Base-by-base conservation (phyloP, 2,888 invertebrate species). In the Oscheius sp. region DNA sequence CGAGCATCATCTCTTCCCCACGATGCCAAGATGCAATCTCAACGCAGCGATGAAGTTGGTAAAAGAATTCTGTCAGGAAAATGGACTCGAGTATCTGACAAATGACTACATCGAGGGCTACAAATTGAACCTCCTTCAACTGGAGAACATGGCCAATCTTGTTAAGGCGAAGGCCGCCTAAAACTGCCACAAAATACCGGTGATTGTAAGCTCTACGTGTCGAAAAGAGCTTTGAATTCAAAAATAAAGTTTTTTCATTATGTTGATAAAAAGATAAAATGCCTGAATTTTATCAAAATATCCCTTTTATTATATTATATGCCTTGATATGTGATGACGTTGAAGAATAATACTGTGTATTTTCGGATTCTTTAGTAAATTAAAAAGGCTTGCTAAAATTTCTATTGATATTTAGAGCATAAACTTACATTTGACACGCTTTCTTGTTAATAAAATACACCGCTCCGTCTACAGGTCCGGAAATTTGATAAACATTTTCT, bases 1-100 rank as follows among this genome's bases (percentile, higher is more conserved):
- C 47, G 84, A 84, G 69, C 84, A 84, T 59, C 84, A 84, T 62
- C 70, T 85, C 49, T 84, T 85, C 80, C 84, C 84, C 24, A 84
- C 84, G 38, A 85, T 84, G 84, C 84, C 84, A 49, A 77, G 84
- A 17, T 80, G 80, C 70, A 84, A 85, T 54, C 72, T 84, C 47
- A 80, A 67, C 32, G 51, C 65, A 12, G 77, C 80, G 45, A 74
- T 73, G 70, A 62, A 74, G 26, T 66, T 77, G 54, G 84, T 84
- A 30, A 77, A 77, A 51, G 68, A 63, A 49, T 84, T 84, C 72
- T 84, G 84, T 69, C 20, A 56, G 45, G 77, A 82, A 20, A 81
- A 78, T 67, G 61, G 71, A 38, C 68, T 83, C 17, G 78, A 78
- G 12, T 83, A 83, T 65, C 54, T 83, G 68, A 80, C 78, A 24